Evolutionary conservation across 2,797 vertebrate genomes (phyloP).

Genomic region (Gouania willdenowi): DNA sequence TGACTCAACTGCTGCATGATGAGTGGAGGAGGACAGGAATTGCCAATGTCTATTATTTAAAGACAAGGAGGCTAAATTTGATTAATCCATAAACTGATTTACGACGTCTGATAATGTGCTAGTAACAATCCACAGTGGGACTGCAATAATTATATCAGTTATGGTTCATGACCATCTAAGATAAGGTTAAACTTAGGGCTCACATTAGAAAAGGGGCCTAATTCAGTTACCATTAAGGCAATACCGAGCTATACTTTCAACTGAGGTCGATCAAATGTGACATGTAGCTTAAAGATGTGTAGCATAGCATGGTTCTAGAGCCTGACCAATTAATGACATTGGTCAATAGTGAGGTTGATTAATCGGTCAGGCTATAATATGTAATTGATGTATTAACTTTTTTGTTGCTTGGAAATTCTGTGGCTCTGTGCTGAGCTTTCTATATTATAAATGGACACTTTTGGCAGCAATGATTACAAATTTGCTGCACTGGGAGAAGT

Average conservation of each 20-base stretch:
- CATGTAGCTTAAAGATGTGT: constrained; percentile 14
- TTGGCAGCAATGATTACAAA: too few relatives aligned
- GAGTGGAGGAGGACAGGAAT: constrained; percentile 1
- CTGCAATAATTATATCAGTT: constrained; percentile 66
- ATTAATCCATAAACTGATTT: constrained; percentile 76
- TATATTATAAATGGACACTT: too few relatives aligned
- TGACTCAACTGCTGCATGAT: constrained; percentile 26
- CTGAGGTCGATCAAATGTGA: constrained; percentile 31
- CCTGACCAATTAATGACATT: too few relatives aligned
- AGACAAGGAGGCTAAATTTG: constrained; percentile 54
- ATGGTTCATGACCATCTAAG: constrained; percentile 62
- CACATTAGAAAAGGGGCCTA: constrained; percentile 32
- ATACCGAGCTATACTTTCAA: constrained; percentile 31
- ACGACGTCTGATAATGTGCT: constrained; percentile 63
- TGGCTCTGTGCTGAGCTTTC: too few relatives aligned
- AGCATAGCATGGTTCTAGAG: too few relatives aligned
- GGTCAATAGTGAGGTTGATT: too few relatives aligned
- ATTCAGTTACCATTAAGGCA: constrained; percentile 54
- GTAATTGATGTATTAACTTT: too few relatives aligned
- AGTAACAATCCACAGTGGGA: constrained; percentile 60
- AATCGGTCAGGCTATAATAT: too few relatives aligned
- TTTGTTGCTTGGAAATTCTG: too few relatives aligned
- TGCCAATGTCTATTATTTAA: constrained; percentile 28
- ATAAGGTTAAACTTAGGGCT: constrained; percentile 63
- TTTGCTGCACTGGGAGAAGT: too few relatives aligned